Conservation (phyloP, 92 coral and sea anemone species). For the Micromussa lordhowensis region DNA sequence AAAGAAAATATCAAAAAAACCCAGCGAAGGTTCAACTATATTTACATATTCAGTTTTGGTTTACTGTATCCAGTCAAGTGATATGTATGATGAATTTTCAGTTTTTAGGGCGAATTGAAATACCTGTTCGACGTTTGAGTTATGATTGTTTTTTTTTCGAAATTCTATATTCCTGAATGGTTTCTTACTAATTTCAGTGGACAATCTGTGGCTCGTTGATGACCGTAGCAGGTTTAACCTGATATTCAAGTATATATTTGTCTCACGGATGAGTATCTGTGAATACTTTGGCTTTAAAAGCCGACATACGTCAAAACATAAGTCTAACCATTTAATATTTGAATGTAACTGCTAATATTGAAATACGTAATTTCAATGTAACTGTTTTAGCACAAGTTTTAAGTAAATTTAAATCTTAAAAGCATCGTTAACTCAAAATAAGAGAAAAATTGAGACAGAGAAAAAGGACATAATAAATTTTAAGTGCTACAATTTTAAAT, state of each 20-base stretch:
- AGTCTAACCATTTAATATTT: no score
- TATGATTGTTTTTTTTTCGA: no score
- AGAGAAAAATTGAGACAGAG: neutral
- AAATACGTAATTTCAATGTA: no score
- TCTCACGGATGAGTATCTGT: neutral
- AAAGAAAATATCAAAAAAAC: neutral
- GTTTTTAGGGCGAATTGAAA: neutral
- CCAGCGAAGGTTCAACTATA: neutral
- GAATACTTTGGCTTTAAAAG: no score
- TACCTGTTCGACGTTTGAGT: neutral
- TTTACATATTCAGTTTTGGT: no score
- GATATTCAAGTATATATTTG: neutral
- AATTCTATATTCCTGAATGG: no score
- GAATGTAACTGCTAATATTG: no score
- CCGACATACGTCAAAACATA: no score
- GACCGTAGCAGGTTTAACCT: neutral
- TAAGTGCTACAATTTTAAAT: neutral
- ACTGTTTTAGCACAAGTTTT: no score
- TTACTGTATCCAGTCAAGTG: neutral
- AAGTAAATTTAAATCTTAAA: no score
- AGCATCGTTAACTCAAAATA: no score
- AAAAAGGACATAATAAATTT: neutral
- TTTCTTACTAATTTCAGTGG: neutral
- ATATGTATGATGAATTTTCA: neutral
- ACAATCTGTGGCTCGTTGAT: neutral